Evolutionary conservation across 2,113 vertebrate species (phyloP), one percentile per base, ranked within the genome.

Genomic region (Strigops habroptila): DNA sequence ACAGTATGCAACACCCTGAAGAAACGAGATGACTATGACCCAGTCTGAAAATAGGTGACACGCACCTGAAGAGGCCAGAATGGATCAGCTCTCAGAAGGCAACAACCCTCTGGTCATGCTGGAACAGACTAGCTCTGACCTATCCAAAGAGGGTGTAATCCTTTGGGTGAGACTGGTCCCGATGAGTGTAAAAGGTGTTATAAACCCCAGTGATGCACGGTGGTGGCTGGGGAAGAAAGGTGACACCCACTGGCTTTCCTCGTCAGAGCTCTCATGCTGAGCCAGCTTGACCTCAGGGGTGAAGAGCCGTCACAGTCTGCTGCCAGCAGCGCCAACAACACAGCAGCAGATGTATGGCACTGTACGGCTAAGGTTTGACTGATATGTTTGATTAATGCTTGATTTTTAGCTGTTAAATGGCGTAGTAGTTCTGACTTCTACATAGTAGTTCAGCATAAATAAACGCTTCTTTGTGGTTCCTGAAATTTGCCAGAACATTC

Each of bases 71-170:
- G 84, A 68, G 37, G 30, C 33, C 77, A 82, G n/a, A 77, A 81
- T 8, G 53, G 31, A 73, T 64, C 63, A 82, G 39, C 5, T 27
- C 21, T 48, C 70, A 52, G 59, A 81, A 78, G 27, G 22, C 11
- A 79, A 51, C 18, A 82, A 33, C 16, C 27, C 39, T 64, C 31
- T 48, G 31, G 79, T 43, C 33, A 16, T 0, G 3, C 27, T 76
- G 63, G 35, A 63, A 88, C 21, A 73, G 10, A 39, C 16, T 12
- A 48, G 16, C 27, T 69, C 74, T 64, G 31, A 85, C 62, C 62
- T 41, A 14, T 2, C 17, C 49, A 76, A 83, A 69, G 5, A 67
- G 17, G 33, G 60, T 0, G 0, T 1, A 35, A 41, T 53, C 63
- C 37, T 65, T 43, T 41, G 31, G 19, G 68, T 0, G 0, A 71